These are phyloP conservation scores for Mungos mungo DNA, from an alignment of 2,113 vertebrate genomes.

Conservation along the genomic window DNA sequence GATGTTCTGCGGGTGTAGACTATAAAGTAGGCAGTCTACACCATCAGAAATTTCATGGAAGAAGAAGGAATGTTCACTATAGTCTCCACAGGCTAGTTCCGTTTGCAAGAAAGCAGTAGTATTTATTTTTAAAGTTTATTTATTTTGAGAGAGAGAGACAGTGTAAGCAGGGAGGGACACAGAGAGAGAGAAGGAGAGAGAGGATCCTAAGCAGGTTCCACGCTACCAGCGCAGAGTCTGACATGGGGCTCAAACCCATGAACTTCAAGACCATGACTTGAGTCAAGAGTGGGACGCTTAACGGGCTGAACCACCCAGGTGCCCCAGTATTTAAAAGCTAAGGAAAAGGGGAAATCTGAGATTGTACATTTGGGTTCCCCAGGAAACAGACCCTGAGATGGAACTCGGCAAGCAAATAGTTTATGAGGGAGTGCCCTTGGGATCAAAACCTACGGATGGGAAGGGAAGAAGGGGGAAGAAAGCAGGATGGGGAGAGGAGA, in stretches of 20 bases:
- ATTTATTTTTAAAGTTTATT: not conserved
- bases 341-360: not conserved
- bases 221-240: accelerated
- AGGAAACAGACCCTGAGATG: not conserved
- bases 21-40: not conserved
- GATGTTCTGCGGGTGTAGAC: not conserved
- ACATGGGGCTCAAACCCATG: too few species aligned
- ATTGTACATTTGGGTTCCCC: not conserved
- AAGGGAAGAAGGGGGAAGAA: not conserved
- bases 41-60: not conserved
- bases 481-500: not conserved
- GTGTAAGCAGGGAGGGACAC: too few species aligned
- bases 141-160: too few species aligned
- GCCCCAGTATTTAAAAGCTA: not conserved
- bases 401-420: not conserved
- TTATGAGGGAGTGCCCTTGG: not conserved
- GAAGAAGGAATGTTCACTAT: not conserved
- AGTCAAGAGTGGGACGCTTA: too few species aligned
- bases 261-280: too few species aligned
- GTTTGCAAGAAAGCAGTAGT: not conserved
- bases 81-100: not conserved
- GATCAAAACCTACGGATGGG: not conserved
- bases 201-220: too few species aligned
- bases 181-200: too few species aligned
- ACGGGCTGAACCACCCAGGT: too few species aligned